A percentile compares a stretch with the other conserved stretches of the same genome.
Evolutionary conservation across 2,797 vertebrate species (phyloP).

Genomic region (Cetoscarus ocellatus): DNA sequence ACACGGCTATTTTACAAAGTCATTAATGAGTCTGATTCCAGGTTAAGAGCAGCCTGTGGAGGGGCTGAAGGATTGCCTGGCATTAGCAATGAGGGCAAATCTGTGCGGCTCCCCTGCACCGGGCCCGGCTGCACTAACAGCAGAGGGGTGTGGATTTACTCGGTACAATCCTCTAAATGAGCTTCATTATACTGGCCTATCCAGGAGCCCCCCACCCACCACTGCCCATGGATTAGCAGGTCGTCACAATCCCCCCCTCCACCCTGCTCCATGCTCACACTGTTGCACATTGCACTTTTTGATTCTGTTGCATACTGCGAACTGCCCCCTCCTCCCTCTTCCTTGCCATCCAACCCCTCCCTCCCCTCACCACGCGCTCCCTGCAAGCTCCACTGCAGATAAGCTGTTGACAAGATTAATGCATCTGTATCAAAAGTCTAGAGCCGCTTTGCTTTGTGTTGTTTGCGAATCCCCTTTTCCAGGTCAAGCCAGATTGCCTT

Average conservation of each 20-base stretch:
- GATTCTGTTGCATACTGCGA: slow-evolving; percentile 52
- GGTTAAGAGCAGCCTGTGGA: slow-evolving; percentile 70
- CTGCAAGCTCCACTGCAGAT: slow-evolving; percentile 74
- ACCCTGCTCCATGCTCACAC: slow-evolving; percentile 54
- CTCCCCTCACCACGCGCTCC: slow-evolving; percentile 29
- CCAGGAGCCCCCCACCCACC: slow-evolving; percentile 54
- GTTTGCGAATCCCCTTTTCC: slow-evolving; percentile 77
- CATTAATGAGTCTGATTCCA: slow-evolving; percentile 80
- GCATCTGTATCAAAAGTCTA: slow-evolving; percentile 83
- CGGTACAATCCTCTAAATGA: slow-evolving; percentile 79
- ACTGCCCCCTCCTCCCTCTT: slow-evolving; percentile 4
- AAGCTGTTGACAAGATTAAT: slow-evolving; percentile 82
- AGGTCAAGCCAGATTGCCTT: slow-evolving; percentile 81
- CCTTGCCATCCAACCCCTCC: not conserved
- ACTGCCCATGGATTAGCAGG: slow-evolving; percentile 71
- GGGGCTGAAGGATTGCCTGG: slow-evolving; percentile 73
- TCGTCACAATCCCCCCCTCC: slow-evolving; percentile 67
- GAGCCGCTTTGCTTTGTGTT: slow-evolving; percentile 77
- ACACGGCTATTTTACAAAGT: slow-evolving; percentile 72
- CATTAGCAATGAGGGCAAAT: slow-evolving; percentile 74
- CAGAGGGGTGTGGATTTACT: slow-evolving; percentile 79
- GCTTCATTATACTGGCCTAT: slow-evolving; percentile 81
- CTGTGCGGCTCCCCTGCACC: slow-evolving; percentile 50
- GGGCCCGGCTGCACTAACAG: slow-evolving; percentile 55
- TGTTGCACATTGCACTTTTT: slow-evolving; percentile 77